Evolutionary conservation across 2,888 invertebrate genomes (phyloP).

Genomic region (Athalia cordata): DNA sequence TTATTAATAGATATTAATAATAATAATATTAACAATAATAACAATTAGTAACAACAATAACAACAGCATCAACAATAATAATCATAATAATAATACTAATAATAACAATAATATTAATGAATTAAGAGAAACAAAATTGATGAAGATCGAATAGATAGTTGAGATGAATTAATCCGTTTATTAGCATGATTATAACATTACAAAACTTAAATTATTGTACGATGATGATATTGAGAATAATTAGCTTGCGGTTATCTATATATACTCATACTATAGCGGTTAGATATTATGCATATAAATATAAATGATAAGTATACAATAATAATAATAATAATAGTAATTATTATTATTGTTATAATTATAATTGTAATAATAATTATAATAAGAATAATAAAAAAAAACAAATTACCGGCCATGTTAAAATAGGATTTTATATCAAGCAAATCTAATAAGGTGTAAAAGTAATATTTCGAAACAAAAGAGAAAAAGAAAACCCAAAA

Average conservation of each 20-base stretch:
- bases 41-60: too few relatives aligned
- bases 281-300: slow-evolving; percentile 56
- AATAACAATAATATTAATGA: background rate
- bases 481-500: slow-evolving; percentile 18
- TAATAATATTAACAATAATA: too few relatives aligned
- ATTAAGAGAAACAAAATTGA: slow-evolving; percentile 31
- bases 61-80: too few relatives aligned
- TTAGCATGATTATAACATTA: slow-evolving; percentile 50
- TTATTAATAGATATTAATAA: too few relatives aligned
- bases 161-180: slow-evolving; percentile 53
- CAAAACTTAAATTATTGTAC: slow-evolving; percentile 54
- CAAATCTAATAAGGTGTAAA: slow-evolving; percentile 54
- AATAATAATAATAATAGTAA: slow-evolving; percentile 51
- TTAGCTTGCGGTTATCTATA: slow-evolving; percentile 63
- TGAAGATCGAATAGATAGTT: slow-evolving; percentile 54
- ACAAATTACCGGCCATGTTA: slow-evolving; percentile 69
- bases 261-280: slow-evolving; percentile 65
- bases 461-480: slow-evolving; percentile 16
- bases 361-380: background rate
- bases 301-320: slow-evolving; percentile 60
- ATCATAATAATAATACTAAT: too few relatives aligned
- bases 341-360: too few relatives aligned
- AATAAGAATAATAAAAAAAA: slow-evolving; percentile 52
- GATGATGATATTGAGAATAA: slow-evolving; percentile 57
- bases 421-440: slow-evolving; percentile 66